These are phyloP conservation scores for Lobophora halterata DNA, from an alignment of 2,888 invertebrate species.

Conservation along the genomic window DNA sequence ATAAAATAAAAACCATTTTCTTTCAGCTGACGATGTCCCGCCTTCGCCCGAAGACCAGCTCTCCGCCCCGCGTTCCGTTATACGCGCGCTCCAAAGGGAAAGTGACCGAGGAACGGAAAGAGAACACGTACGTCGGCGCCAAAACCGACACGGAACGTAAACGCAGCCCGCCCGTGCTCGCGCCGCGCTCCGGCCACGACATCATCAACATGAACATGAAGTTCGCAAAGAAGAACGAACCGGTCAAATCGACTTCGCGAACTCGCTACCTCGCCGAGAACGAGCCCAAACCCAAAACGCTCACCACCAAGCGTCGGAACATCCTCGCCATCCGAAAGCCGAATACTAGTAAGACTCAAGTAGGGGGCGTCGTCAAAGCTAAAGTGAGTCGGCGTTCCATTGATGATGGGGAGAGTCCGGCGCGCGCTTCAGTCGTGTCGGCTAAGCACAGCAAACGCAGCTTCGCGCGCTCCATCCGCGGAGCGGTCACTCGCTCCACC, in stretches of 20 bases:
- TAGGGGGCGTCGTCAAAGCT: constrained; percentile 49
- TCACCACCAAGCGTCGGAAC: constrained; percentile 61
- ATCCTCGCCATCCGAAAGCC: constrained; percentile 69
- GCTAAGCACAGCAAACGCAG: constrained; percentile 58
- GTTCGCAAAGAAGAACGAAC: constrained; percentile 58
- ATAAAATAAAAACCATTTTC: neutral
- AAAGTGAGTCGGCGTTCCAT: constrained; percentile 54
- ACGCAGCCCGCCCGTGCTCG: constrained; percentile 44
- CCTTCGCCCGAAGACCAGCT: constrained; percentile 62
- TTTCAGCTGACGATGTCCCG: constrained; percentile 70
- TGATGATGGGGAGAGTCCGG: constrained; percentile 59
- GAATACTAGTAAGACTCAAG: constrained; percentile 61
- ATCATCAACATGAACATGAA: constrained; percentile 52
- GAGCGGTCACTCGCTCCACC: constrained; percentile 25
- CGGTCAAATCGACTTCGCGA: constrained; percentile 54
- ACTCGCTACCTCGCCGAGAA: constrained; percentile 56
- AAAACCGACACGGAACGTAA: constrained; percentile 55
- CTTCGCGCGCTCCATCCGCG: constrained; percentile 49
- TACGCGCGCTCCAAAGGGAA: constrained; percentile 66
- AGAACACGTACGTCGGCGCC: constrained; percentile 68
- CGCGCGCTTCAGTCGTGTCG: constrained; percentile 44
- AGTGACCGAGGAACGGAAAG: constrained; percentile 68
- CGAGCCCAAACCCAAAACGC: constrained; percentile 65
- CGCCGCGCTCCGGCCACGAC: constrained; percentile 59
- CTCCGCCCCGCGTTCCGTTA: constrained; percentile 58